Evolutionary conservation across 1,140 invertebrate species (phyloP).

Genomic region (Drosophila saltans): DNA sequence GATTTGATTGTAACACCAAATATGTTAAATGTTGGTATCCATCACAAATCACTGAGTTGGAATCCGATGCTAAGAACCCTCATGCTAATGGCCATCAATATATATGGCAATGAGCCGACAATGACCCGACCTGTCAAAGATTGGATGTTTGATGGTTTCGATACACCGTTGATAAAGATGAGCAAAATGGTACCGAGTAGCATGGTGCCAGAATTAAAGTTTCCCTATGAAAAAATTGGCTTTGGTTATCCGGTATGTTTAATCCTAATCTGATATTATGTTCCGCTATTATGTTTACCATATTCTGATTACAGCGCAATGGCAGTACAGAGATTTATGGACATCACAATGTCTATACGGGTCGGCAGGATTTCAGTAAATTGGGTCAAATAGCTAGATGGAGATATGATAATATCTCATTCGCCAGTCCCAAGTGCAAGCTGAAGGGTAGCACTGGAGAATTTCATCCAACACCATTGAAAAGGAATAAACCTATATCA

Average conservation of each 20-base stretch:
- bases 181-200: slow-evolving; percentile 84
- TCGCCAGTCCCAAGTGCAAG: slow-evolving; percentile 85
- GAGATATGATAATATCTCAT: slow-evolving; percentile 86
- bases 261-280: slow-evolving; percentile 60
- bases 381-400: slow-evolving; percentile 88
- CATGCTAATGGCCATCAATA: slow-evolving; percentile 84
- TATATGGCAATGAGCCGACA: slow-evolving; percentile 84
- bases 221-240: slow-evolving; percentile 89
- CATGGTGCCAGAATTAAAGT: slow-evolving; percentile 77
- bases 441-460: slow-evolving; percentile 89
- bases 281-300: background rate
- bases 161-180: slow-evolving; percentile 87
- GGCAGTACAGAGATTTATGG: slow-evolving; percentile 88
- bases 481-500: slow-evolving; percentile 85
- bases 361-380: slow-evolving; percentile 85
- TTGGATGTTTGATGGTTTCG: slow-evolving; percentile 90
- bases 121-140: slow-evolving; percentile 87
- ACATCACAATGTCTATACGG: slow-evolving; percentile 89
- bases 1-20: slow-evolving; percentile 92
- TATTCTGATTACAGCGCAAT: slow-evolving; percentile 86
- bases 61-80: slow-evolving; percentile 84
- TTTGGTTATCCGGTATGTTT: slow-evolving; percentile 90
- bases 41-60: slow-evolving; percentile 73
- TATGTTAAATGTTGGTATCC: slow-evolving; percentile 86
- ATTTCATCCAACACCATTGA: slow-evolving; percentile 87